Base-by-base conservation (phyloP, 2,888 invertebrate species). In the Philhelius pedissequus region DNA sequence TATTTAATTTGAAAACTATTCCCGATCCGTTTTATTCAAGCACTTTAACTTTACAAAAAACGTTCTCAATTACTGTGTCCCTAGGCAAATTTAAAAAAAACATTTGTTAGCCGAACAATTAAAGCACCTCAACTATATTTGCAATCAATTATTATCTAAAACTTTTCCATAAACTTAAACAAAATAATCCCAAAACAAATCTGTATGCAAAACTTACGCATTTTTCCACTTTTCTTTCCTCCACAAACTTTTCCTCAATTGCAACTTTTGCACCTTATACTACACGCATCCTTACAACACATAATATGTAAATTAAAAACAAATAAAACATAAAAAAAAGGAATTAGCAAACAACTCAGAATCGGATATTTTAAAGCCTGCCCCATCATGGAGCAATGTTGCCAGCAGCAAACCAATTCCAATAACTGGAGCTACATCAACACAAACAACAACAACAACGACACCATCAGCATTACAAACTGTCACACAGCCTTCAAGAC, bases 361-460 rank as follows among this genome's bases (percentile, higher is more conserved):
- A 79, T 86, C 89, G 80, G 91, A 91, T 86, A 87, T 92, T 86
- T 88, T 92, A 87, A 93, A 93, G 88, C 93, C 93, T 1, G 93
- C 93, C 43, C 93, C 93, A n/a, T 93, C 93, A 2, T 94, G 93
- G 93, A 89, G 92, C 66, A 91, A 92, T 86, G 89, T 92, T 87
- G 88, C 92, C 87, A 86, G 90, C 90, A 70, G 89, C 86, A 58
- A 87, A 90, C 18, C 91, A 88, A 64, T 89, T 88, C 86, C 90
- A 81, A 80, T 87, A 82, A 78, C 82, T 75, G 81, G 86, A 64
- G 69, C 80, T 58, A 70, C 88, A 88, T 60, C 79, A 48, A 48
- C 89, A 87, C 27, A 88, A 87, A 6, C 15, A 40, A 15, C 43
- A 58, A 20, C 52, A 11, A 30, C 20, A 27, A 15, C 87, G 83